Percentiles rank a stretch among this genome's conserved stretches.
phyloP scores from a whole-genome alignment of 2,113 vertebrate species.

The Erpornis zantholeuca region DNA sequence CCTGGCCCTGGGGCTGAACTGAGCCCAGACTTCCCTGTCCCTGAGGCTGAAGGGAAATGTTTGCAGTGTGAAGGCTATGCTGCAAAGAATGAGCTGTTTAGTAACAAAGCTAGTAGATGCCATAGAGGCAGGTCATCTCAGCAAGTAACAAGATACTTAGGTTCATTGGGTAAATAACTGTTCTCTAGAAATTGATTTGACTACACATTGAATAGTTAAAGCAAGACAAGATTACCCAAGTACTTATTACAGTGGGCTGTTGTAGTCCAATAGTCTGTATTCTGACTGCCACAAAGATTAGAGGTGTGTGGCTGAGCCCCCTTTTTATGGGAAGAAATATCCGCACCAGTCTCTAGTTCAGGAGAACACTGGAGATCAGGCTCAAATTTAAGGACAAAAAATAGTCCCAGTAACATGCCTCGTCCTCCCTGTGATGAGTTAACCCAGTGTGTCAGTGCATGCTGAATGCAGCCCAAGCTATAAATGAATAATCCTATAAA shows the following conservation, averaged over 20 bases:
- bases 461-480: not conserved
- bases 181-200: not conserved
- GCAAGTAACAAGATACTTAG: not conserved
- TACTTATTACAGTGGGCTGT: not conserved
- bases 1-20: not conserved
- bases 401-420: not conserved
- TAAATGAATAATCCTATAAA: not conserved
- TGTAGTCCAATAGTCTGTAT: not conserved
- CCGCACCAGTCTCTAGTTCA: not conserved
- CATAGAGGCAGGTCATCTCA: not conserved
- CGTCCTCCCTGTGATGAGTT: not conserved
- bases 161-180: not conserved
- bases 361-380: not conserved
- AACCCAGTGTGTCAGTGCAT: not conserved
- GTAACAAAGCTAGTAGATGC: not conserved
- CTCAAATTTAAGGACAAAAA: not conserved
- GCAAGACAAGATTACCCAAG: not conserved
- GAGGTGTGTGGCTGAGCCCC: not conserved
- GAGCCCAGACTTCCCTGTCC: not conserved
- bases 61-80: not conserved
- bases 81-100: not conserved
- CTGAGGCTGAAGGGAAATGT: not conserved
- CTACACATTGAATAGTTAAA: not conserved
- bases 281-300: not conserved
- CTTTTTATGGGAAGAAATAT: not conserved